These are phyloP conservation scores for Dolomedes plantarius DNA, from an alignment of 2,888 invertebrate species.

Conservation along the genomic window DNA sequence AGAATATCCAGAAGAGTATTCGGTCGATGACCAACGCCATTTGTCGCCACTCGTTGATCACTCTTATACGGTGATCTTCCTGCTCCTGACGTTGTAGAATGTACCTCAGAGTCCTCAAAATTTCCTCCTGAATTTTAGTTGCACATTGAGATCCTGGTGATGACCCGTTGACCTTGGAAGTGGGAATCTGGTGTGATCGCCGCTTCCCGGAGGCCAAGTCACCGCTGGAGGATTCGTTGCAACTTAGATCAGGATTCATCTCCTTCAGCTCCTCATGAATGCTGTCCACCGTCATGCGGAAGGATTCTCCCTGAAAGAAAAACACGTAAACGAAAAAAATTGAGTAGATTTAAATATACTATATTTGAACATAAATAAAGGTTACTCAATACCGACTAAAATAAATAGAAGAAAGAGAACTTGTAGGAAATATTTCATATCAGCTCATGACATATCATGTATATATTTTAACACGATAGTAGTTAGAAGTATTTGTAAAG, in stretches of 20 bases:
- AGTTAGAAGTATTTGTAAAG: too few species aligned
- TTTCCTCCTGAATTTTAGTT: conserved; percentile 77
- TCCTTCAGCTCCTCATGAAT: conserved; percentile 77
- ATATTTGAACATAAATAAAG: too few species aligned
- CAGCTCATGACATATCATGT: too few species aligned
- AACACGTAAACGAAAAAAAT: too few species aligned
- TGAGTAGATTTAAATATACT: too few species aligned
- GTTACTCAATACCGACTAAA: too few species aligned
- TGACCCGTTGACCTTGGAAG: conserved; percentile 29
- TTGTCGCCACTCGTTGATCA: conserved; percentile 80
- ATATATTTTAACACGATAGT: too few species aligned
- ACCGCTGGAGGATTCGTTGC: conserved; percentile 68
- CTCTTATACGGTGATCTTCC: conserved; percentile 77
- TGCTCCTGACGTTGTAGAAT: conserved; percentile 79
- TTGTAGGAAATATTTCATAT: too few species aligned
- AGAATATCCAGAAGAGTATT: conserved; percentile 80
- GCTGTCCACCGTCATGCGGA: conserved; percentile 77
- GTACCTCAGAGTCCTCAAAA: conserved; percentile 77
- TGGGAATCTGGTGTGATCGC: conserved; percentile 15
- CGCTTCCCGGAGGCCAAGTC: conserved; percentile 42
- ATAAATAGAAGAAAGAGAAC: too few species aligned
- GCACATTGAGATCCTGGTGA: conserved; percentile 17
- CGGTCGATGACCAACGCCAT: conserved; percentile 80
- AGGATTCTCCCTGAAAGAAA: conserved; percentile 74
- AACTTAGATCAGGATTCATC: conserved; percentile 65